phyloP scores from a whole-genome alignment of 2,888 invertebrate species.

The Microctonus brassicae region DNA sequence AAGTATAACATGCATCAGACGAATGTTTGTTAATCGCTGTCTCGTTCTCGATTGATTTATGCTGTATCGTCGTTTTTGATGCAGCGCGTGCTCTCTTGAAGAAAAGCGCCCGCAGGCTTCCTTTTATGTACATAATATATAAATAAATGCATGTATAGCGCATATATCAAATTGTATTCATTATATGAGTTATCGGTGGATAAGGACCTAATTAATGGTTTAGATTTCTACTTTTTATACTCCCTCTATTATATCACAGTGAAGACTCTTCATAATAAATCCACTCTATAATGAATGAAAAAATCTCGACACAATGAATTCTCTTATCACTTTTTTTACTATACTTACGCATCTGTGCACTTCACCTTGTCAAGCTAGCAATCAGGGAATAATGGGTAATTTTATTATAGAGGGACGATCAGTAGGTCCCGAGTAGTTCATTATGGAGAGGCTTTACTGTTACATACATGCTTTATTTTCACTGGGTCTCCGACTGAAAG shows the following conservation, averaged over 20 bases:
- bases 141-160: conserved; percentile 38
- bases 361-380: no score
- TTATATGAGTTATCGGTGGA: conserved; percentile 54
- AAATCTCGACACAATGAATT: no score
- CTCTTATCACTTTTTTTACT: no score
- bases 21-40: conserved; percentile 36
- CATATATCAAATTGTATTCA: conserved; percentile 55
- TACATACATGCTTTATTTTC: background rate
- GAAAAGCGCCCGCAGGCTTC: background rate
- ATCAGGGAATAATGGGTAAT: no score
- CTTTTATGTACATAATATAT: background rate
- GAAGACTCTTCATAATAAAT: no score
- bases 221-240: conserved; percentile 42
- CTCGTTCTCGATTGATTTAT: conserved; percentile 64
- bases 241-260: no score
- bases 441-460: background rate
- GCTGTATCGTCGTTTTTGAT: conserved; percentile 45
- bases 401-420: no score
- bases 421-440: no score
- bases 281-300: no score
- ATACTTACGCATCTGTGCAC: no score
- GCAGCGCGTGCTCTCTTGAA: conserved; percentile 10
- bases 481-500: background rate
- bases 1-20: conserved; percentile 41
- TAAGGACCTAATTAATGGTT: conserved; percentile 61